phyloP scores from a whole-genome alignment of 2,113 vertebrate genomes.

The Hipposideros armiger region DNA sequence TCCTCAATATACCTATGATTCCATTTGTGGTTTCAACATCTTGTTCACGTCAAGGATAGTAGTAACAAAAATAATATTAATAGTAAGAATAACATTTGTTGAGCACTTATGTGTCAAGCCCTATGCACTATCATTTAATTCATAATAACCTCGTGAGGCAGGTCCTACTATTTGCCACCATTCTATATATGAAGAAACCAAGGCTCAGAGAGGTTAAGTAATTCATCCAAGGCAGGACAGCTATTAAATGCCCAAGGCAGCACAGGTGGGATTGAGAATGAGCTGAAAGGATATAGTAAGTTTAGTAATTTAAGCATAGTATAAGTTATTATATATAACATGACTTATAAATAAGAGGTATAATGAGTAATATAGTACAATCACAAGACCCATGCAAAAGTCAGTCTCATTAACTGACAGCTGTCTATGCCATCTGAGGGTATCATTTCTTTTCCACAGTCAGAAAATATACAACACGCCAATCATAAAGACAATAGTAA shows the following conservation, averaged over 20 bases:
- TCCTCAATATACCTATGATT: not conserved
- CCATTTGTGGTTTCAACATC: not conserved
- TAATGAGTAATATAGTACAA: not conserved
- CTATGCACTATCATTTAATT: not conserved
- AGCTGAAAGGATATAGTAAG: not conserved
- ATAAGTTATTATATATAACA: not conserved
- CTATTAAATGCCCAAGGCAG: not conserved
- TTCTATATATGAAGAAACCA: not conserved
- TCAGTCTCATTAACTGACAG: not conserved
- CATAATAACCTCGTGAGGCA: not conserved
- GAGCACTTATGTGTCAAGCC: not conserved
- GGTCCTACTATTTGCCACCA: not conserved
- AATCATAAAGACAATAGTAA: not conserved
- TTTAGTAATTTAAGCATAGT: not conserved
- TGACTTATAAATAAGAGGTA: not conserved
- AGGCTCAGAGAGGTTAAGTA: conserved; percentile 18
- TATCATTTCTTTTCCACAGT: not conserved
- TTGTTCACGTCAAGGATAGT: not conserved
- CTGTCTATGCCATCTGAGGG: not conserved
- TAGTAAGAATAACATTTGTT: not conserved
- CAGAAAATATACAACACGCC: not conserved
- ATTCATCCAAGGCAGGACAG: not conserved
- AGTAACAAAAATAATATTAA: not conserved
- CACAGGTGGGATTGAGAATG: not conserved
- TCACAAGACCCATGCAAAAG: not conserved